These are phyloP conservation scores for Grantiella picta DNA, from an alignment of 2,113 vertebrate species.

Conservation along the genomic window DNA sequence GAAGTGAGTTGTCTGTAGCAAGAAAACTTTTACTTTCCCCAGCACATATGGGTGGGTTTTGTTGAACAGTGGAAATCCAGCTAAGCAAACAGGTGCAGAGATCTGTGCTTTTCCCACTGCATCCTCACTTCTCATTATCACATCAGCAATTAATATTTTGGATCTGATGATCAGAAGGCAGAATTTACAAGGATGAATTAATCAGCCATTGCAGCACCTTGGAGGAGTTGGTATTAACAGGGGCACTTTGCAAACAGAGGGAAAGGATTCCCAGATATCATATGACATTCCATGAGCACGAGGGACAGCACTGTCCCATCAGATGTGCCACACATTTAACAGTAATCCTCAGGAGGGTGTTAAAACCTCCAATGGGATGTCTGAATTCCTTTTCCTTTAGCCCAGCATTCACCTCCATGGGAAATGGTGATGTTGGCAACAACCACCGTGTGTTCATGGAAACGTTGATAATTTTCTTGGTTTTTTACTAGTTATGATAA, in stretches of 20 bases:
- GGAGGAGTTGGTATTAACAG: not conserved
- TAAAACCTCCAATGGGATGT: not conserved
- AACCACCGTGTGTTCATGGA: not conserved
- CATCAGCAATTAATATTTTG: not conserved
- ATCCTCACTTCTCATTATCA: not conserved
- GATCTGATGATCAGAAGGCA: not conserved
- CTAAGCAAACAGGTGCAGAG: not conserved
- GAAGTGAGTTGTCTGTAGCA: not conserved
- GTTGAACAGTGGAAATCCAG: not conserved
- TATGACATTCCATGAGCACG: fast-evolving
- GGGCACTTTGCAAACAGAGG: not conserved
- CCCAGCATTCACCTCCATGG: not conserved
- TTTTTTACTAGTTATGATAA: not conserved
- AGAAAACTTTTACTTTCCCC: not conserved
- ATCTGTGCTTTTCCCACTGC: not conserved
- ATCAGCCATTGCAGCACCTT: not conserved
- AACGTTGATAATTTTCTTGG: not conserved
- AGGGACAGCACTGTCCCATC: not conserved
- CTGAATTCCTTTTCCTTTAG: not conserved
- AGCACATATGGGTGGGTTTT: not conserved
- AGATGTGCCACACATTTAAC: fast-evolving
- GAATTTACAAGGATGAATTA: not conserved
- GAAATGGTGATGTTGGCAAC: not conserved
- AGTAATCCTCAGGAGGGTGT: not conserved
- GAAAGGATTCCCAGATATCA: not conserved